Evolutionary conservation across 2,797 vertebrate genomes (phyloP).

Genomic region (Diplodus sargus): DNA sequence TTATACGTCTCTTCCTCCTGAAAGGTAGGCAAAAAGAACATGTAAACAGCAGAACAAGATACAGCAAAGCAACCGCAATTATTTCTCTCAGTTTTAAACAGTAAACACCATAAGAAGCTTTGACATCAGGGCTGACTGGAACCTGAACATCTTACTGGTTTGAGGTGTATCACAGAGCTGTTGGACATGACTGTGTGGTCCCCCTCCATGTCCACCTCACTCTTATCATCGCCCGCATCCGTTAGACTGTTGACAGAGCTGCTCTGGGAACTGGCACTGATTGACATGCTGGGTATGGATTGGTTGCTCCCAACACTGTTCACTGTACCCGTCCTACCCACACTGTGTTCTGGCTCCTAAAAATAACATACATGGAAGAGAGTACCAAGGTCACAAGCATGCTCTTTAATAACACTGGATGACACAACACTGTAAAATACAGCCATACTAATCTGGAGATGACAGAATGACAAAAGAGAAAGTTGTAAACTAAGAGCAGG

Average conservation of each 20-base stretch:
- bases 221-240: constrained; percentile 96
- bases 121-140: background rate
- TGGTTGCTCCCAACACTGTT: constrained; percentile 99
- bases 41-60: constrained; percentile 5
- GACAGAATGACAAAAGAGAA: constrained; percentile 17
- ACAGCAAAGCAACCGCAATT: background rate
- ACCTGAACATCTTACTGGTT: constrained; percentile 86
- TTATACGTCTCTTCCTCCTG: constrained; percentile 93
- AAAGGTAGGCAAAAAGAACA: constrained; percentile 12
- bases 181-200: constrained; percentile 99
- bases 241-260: constrained; percentile 99
- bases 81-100: background rate
- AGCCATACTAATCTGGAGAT: background rate
- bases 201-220: constrained; percentile 95
- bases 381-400: constrained; percentile 27
- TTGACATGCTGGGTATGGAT: constrained; percentile 99
- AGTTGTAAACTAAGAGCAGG: background rate
- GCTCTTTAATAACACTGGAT: background rate
- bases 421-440: background rate
- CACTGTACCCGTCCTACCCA: constrained; percentile 94
- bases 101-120: background rate
- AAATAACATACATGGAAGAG: constrained; percentile 18
- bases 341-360: constrained; percentile 94
- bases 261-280: constrained; percentile 99
- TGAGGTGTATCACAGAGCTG: constrained; percentile 97